These are phyloP conservation scores for Lissocephala sabroskyi DNA, from an alignment of 2,888 invertebrate genomes.

Conservation along the genomic window DNA sequence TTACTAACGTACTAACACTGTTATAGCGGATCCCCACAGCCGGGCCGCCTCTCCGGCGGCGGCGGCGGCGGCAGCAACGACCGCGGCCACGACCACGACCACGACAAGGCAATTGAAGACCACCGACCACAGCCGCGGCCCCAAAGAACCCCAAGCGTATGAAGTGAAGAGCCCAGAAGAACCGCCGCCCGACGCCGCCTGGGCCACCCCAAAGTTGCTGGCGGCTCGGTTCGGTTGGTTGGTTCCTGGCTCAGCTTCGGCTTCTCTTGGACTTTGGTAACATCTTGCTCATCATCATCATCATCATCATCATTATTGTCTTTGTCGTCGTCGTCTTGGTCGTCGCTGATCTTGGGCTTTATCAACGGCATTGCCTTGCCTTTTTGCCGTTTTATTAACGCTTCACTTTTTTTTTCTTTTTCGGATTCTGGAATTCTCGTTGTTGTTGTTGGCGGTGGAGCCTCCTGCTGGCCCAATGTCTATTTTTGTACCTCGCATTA, in stretches of 20 bases:
- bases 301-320: background rate
- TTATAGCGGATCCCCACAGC: constrained; percentile 68
- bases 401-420: constrained; percentile 41
- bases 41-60: constrained; percentile 4
- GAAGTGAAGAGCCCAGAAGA: too few species aligned
- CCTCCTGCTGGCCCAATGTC: constrained; percentile 20
- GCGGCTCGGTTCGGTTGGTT: constrained; percentile 10
- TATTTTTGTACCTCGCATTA: too few species aligned
- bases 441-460: background rate
- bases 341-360: constrained; percentile 36
- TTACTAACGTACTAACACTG: constrained; percentile 73
- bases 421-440: constrained; percentile 44
- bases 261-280: constrained; percentile 24
- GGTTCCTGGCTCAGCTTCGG: constrained; percentile 17
- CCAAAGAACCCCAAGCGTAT: constrained; percentile 1
- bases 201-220: too few species aligned
- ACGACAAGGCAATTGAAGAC: constrained; percentile 23
- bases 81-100: constrained; percentile 16
- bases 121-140: constrained; percentile 18
- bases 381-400: constrained; percentile 49
- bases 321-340: constrained; percentile 27
- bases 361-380: too few species aligned
- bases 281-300: constrained; percentile 9
- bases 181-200: too few species aligned
- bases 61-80: constrained; percentile 40